phyloP scores from a whole-genome alignment of 2,888 invertebrate species.

The Stenotaenia linearis region DNA sequence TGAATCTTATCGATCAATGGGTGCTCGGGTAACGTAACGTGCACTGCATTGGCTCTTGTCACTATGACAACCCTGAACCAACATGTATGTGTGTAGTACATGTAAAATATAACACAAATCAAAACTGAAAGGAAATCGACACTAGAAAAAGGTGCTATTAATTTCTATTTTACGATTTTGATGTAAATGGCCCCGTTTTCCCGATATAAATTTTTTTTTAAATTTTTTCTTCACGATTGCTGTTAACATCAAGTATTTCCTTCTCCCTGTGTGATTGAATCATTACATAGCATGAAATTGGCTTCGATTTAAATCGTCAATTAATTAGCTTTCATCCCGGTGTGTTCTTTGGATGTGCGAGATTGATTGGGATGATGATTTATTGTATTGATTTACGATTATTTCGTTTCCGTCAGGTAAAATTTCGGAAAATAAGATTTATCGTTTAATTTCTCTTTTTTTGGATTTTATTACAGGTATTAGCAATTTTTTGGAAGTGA shows the following conservation, averaged over 20 bases:
- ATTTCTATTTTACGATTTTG: background rate
- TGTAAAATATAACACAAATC: constrained; percentile 9
- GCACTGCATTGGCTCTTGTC: constrained; percentile 19
- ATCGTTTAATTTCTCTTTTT: background rate
- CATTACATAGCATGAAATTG: background rate
- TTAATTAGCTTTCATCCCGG: background rate
- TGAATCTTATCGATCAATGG: constrained; percentile 20
- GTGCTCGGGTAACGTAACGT: constrained; percentile 14
- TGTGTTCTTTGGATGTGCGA: background rate
- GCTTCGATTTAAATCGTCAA: background rate
- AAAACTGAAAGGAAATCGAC: background rate
- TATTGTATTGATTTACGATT: background rate
- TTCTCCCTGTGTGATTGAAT: background rate
- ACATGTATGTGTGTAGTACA: constrained; percentile 1
- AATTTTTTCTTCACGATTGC: background rate
- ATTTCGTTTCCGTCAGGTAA: too few species aligned
- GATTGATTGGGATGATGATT: background rate
- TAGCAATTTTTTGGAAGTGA: background rate
- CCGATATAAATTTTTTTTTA: background rate
- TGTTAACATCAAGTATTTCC: background rate
- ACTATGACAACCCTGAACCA: constrained; percentile 20
- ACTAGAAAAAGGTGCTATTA: background rate
- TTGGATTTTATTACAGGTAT: constrained; percentile 12
- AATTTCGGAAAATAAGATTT: background rate
- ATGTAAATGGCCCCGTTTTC: background rate